These are phyloP conservation scores for Conomelus anceps DNA, from an alignment of 2,888 invertebrate genomes.

Conservation along the genomic window DNA sequence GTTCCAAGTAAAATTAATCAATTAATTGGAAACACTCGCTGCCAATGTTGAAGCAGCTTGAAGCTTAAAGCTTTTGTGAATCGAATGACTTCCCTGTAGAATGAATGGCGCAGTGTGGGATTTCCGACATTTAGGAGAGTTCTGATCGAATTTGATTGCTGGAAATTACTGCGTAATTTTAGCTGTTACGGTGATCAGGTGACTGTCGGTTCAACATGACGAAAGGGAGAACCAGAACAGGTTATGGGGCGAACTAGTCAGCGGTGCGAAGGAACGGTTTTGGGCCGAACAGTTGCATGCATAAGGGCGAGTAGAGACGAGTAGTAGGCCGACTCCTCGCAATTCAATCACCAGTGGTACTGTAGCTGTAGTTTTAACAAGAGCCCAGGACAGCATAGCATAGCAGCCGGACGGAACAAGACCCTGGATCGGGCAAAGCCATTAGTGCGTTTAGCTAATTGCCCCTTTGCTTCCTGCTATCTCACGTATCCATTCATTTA, in stretches of 20 bases:
- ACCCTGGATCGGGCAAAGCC: background rate
- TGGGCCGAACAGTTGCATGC: background rate
- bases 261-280: background rate
- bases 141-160: background rate
- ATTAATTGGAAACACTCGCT: too few species aligned
- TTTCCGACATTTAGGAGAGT: background rate
- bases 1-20: background rate
- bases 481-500: background rate
- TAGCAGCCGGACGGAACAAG: background rate
- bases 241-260: background rate
- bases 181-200: background rate
- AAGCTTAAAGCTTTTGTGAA: background rate
- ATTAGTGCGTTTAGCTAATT: background rate
- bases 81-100: background rate
- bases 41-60: background rate
- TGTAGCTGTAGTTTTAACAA: too few species aligned
- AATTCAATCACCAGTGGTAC: background rate
- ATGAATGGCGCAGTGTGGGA: background rate
- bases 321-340: background rate
- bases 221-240: background rate
- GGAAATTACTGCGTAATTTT: background rate
- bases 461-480: background rate
- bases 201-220: background rate
- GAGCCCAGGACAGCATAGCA: background rate
- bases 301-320: background rate